These are phyloP conservation scores for Lucifuga dentata DNA, from an alignment of 2,113 vertebrate species.

Conservation along the genomic window DNA sequence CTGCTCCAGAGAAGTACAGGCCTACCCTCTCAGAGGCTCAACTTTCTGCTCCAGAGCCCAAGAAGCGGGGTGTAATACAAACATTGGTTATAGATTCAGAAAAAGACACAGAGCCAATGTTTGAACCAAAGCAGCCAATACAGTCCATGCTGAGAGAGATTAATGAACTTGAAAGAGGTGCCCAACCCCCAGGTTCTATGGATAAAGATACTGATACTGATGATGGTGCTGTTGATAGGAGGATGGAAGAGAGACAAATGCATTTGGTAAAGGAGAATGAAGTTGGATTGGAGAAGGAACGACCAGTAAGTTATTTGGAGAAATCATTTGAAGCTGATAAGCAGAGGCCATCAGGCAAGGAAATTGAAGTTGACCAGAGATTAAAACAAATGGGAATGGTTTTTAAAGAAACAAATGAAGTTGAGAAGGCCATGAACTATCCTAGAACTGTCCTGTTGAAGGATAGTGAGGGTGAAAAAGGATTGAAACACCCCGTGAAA, in stretches of 20 bases:
- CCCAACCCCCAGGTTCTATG: slow-evolving; percentile 2
- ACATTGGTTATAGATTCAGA: slow-evolving; percentile 61
- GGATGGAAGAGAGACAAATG: neutral
- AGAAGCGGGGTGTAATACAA: slow-evolving; percentile 63
- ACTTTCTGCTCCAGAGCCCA: slow-evolving; percentile 52
- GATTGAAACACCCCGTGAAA: slow-evolving; percentile 18
- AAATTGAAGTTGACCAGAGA: slow-evolving; percentile 6
- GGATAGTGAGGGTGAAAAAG: slow-evolving; percentile 33
- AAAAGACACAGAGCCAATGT: slow-evolving; percentile 35
- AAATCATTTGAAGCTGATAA: slow-evolving; percentile 16
- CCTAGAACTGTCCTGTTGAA: slow-evolving; percentile 2
- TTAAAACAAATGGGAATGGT: slow-evolving; percentile 17
- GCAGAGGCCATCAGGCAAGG: no score
- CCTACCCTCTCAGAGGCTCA: slow-evolving; percentile 15
- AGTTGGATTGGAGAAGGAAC: slow-evolving; percentile 4
- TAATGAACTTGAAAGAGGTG: slow-evolving; percentile 30
- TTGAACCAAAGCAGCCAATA: slow-evolving; percentile 23
- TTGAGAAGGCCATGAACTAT: slow-evolving; percentile 13
- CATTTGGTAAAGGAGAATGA: slow-evolving; percentile 29
- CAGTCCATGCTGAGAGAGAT: neutral
- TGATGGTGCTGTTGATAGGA: neutral
- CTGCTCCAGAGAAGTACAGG: slow-evolving; percentile 33
- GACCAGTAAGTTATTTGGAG: slow-evolving; percentile 11
- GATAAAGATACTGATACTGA: slow-evolving; percentile 22
- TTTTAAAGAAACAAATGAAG: slow-evolving; percentile 27